Evolutionary conservation across 1,140 invertebrate genomes (phyloP), one percentile per base, ranked within the genome.

Genomic region (Platyscapa corneri): DNA sequence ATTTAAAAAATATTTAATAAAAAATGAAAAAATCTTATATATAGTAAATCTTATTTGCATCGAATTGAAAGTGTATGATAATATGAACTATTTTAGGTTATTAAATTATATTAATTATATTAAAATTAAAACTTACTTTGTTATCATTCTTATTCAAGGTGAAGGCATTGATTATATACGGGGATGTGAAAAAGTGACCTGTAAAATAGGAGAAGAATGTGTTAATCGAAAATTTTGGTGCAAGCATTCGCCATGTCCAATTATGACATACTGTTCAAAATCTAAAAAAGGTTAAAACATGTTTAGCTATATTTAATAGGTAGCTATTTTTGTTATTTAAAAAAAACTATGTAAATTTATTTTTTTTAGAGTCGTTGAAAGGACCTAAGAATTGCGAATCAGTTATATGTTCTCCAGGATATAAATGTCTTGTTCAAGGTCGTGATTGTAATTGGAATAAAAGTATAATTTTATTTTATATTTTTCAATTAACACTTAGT

Each of bases 151-250:
- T n/a, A 67, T 67, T 67, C 32, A 10, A 67, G 32, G 1, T 23
- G 20, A 39, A 74, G n/a, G 23, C 37, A 2, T 6, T 74, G 39
- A 39, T 60, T 60, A 74, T 74, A 0, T 23, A 23, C 84, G 67
- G 74, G 88, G 79, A 82, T 91, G 91, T 77, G 60, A 87, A 2
- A 78, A 87, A 60, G 18, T 91, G 6, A 84, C 64, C 1, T 92
- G 91, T 65, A 86, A 82, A 12, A 85, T 72, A 6, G 85, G 83
- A 14, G 89, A 90, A 0, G 70, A 78, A 32, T 92, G 91, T 39
- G 88, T 92, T 0, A 88, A 83, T 34, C 87, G 91, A 60, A 90
- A 88, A 42, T 92, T 91, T 79, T 90, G 89, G 86, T 92, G 91
- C 70, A 87, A 87, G 67, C 23, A 87, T 65, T 84, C 88, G 64